phyloP scores from a whole-genome alignment of 92 coral and sea anemone species.

The Epizoanthus illoricatus region DNA sequence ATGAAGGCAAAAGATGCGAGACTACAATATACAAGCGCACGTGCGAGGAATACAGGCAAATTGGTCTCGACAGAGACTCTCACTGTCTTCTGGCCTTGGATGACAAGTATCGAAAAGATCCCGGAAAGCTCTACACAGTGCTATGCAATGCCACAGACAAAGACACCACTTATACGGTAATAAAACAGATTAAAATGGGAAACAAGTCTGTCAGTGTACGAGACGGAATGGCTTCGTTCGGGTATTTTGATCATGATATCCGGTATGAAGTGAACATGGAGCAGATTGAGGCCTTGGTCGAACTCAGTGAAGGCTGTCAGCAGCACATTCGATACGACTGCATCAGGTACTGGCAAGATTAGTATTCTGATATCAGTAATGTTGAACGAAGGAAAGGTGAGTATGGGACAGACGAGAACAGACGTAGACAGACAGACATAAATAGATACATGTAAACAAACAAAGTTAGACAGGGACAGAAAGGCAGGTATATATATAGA shows the following conservation, averaged over 20 bases:
- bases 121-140: not conserved
- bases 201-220: slow-evolving; percentile 10
- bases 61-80: slow-evolving; percentile 66
- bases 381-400: too few relatives aligned
- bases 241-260: not conserved
- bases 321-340: slow-evolving; percentile 38
- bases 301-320: slow-evolving; percentile 28
- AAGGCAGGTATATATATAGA: too few relatives aligned
- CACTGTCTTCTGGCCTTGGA: slow-evolving; percentile 44
- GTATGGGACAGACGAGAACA: too few relatives aligned
- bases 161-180: slow-evolving; percentile 15
- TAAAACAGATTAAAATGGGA: slow-evolving; percentile 19
- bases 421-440: too few relatives aligned
- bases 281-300: slow-evolving; percentile 4
- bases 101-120: not conserved
- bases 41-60: slow-evolving; percentile 75
- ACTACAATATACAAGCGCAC: slow-evolving; percentile 68
- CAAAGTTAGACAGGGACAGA: too few relatives aligned
- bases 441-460: too few relatives aligned
- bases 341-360: not conserved
- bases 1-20: slow-evolving; percentile 75
- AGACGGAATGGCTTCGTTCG: not conserved
- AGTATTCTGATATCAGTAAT: too few relatives aligned
- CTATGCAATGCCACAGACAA: slow-evolving; percentile 24
- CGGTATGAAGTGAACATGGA: slow-evolving; percentile 8